Conservation (phyloP, 1,140 invertebrate genomes). For the Sinonovacula constricta region DNA sequence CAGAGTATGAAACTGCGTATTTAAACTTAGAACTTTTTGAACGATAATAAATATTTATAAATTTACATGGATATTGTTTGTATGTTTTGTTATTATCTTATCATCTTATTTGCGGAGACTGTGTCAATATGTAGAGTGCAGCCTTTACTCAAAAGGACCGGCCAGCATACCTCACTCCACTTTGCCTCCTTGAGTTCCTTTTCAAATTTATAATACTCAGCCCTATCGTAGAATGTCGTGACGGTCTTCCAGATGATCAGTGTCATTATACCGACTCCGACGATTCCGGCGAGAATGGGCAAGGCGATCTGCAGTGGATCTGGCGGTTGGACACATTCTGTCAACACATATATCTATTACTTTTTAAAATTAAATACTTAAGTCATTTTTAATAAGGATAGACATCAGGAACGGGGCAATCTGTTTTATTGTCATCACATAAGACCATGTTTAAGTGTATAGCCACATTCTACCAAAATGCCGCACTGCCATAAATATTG, state of each 20-base stretch:
- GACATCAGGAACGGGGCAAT: not conserved
- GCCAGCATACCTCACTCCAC: constrained; percentile 85
- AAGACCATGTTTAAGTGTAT: too few relatives aligned
- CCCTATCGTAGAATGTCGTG: constrained; percentile 94
- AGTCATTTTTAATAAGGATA: not conserved
- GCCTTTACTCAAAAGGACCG: not conserved
- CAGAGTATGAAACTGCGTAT: not conserved
- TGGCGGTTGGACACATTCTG: constrained; percentile 46
- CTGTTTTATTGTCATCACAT: too few relatives aligned
- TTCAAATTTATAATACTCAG: constrained; percentile 96
- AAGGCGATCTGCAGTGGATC: constrained; percentile 85
- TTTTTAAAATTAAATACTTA: not conserved
- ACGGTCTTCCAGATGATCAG: constrained; percentile 97
- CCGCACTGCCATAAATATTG: too few relatives aligned
- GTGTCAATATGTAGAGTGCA: not conserved
- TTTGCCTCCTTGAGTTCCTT: constrained; percentile 94
- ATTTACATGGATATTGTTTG: too few relatives aligned
- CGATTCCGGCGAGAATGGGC: constrained; percentile 95
- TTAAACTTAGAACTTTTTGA: not conserved
- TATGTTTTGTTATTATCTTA: not conserved
- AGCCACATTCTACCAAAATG: too few relatives aligned
- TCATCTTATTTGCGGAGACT: not conserved
- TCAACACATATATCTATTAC: too few relatives aligned
- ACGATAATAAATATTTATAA: not conserved
- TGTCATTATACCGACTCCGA: constrained; percentile 89